A percentile compares a stretch with the other conserved stretches of the same genome.
phyloP scores from a whole-genome alignment of 2,888 invertebrate genomes.

The Patella pellucida region DNA sequence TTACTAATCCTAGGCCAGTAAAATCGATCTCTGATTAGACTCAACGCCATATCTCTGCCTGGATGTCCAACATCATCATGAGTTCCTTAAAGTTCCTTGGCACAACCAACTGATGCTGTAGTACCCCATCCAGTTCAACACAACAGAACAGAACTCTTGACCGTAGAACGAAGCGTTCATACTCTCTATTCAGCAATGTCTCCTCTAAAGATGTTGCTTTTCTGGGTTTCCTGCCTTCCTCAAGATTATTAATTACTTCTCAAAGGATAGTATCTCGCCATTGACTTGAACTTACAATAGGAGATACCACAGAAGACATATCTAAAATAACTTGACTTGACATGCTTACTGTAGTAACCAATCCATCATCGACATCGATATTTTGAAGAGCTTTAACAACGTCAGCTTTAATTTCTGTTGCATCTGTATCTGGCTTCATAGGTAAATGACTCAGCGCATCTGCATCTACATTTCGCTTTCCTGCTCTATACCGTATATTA shows the following conservation, averaged over 20 bases:
- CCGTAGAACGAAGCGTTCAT: background rate
- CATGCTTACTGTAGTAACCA: background rate
- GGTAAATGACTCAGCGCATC: constrained; percentile 39
- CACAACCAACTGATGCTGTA: constrained; percentile 25
- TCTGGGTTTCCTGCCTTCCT: background rate
- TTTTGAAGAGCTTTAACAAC: background rate
- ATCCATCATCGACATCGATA: background rate
- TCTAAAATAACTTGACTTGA: background rate
- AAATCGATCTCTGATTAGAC: constrained; percentile 32
- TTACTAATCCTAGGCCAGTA: constrained; percentile 38
- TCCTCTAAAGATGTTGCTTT: background rate
- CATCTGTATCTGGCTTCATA: background rate
- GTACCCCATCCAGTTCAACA: background rate
- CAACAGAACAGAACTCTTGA: background rate
- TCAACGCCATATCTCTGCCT: constrained; percentile 29
- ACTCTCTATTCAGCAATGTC: background rate
- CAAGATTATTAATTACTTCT: background rate
- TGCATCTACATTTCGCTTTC: constrained; percentile 24
- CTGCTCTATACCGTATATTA: constrained; percentile 21
- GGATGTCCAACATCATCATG: constrained; percentile 39
- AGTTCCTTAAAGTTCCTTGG: constrained; percentile 26
- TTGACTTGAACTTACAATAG: background rate
- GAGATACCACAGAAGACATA: background rate
- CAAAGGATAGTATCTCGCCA: background rate
- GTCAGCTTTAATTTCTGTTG: background rate